Percentiles rank a stretch among this genome's conserved stretches.
Conservation (phyloP, 2,113 vertebrate species). For the Vulpes ferrilata region DNA sequence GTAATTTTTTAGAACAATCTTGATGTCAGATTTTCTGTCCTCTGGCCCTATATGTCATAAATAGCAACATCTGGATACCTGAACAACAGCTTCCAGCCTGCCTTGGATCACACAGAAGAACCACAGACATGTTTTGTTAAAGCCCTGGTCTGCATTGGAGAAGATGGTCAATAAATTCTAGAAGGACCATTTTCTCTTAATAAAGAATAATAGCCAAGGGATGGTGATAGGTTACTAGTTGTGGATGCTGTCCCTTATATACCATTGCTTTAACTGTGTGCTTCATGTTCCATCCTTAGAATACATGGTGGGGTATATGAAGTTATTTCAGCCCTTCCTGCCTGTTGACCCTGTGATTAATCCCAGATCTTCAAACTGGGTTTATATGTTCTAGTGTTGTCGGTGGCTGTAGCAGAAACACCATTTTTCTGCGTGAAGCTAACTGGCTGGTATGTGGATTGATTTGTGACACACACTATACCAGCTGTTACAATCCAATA, state of each 20-base stretch:
- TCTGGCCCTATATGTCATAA: not conserved
- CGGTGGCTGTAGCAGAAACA: not conserved
- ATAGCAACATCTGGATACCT: not conserved
- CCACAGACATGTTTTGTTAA: not conserved
- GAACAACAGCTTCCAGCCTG: not conserved
- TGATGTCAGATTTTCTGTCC: not conserved
- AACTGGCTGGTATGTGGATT: not conserved
- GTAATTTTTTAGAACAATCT: not conserved
- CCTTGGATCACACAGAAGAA: not conserved
- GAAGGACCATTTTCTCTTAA: constrained; percentile 40
- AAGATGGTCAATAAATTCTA: not conserved
- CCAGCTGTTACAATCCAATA: not conserved
- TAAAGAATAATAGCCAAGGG: not conserved
- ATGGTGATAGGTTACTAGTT: not conserved
- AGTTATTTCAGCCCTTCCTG: not conserved
- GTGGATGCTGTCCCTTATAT: not conserved
- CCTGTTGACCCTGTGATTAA: not conserved
- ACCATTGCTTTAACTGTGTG: not conserved
- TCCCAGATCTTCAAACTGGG: not conserved
- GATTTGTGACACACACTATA: not conserved
- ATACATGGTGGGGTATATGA: not conserved
- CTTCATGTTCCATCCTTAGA: not conserved
- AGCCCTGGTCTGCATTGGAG: not conserved
- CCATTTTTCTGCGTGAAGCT: not conserved
- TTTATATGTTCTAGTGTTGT: not conserved